Conservation (phyloP, 2,797 vertebrate genomes). For the Alca torda region DNA sequence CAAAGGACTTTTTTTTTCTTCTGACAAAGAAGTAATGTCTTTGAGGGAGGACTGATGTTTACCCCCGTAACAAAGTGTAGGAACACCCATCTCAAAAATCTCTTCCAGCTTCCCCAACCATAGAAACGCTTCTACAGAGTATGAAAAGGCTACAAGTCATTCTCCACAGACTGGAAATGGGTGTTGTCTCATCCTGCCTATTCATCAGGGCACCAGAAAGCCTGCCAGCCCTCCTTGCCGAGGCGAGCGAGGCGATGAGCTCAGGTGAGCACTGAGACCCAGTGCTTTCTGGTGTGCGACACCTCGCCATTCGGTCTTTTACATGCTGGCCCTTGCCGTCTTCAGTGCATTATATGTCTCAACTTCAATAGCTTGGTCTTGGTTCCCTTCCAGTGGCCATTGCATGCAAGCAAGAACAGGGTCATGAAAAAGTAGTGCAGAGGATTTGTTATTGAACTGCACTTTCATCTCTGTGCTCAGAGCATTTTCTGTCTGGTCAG, state of each 20-base stretch:
- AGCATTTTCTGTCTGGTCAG: not conserved
- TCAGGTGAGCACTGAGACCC: no score
- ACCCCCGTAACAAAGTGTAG: fast-evolving
- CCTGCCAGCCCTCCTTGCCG: fast-evolving
- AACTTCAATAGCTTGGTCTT: not conserved
- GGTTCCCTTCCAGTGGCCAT: not conserved
- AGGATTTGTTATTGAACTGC: not conserved
- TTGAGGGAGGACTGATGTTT: not conserved
- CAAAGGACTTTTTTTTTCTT: not conserved
- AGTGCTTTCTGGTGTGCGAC: not conserved
- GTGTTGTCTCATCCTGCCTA: not conserved
- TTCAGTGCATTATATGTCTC: not conserved
- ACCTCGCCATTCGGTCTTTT: not conserved
- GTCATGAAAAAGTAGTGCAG: not conserved
- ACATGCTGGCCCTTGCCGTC: not conserved
- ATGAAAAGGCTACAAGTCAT: not conserved
- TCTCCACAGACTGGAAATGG: not conserved
- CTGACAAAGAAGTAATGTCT: not conserved
- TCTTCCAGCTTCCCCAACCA: not conserved
- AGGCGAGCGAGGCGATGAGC: not conserved
- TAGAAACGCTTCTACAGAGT: not conserved
- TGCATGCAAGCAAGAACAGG: not conserved
- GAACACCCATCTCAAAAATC: not conserved
- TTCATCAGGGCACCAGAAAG: fast-evolving
- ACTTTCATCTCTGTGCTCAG: not conserved